A percentile compares a stretch with the other conserved stretches of the same genome.
These are phyloP conservation scores for Aporophyla nigra DNA, from an alignment of 2,888 invertebrate species.

Conservation along the genomic window DNA sequence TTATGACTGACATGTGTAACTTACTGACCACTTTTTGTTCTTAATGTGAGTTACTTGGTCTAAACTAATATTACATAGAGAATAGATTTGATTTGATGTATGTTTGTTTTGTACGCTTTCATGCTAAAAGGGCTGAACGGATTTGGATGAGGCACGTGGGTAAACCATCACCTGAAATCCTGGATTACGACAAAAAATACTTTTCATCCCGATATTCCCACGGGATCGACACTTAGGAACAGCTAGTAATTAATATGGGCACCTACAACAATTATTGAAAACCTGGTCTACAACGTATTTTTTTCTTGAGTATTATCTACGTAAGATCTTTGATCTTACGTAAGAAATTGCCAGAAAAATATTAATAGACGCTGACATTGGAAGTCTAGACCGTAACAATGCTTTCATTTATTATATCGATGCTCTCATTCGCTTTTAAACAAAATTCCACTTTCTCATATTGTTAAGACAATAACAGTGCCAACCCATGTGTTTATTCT, in stretches of 20 bases:
- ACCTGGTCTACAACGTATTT: no score
- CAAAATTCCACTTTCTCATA: background rate
- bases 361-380: constrained; percentile 10
- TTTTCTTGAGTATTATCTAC: no score
- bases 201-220: no score
- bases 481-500: constrained; percentile 21
- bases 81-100: no score
- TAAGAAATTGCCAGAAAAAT: background rate
- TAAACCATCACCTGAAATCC: no score
- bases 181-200: no score
- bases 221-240: no score
- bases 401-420: background rate
- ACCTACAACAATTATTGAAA: background rate
- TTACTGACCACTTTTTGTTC: background rate
- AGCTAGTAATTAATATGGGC: no score
- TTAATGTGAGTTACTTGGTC: background rate
- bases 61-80: background rate
- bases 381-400: constrained; percentile 3
- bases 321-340: no score
- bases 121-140: no score
- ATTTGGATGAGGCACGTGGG: no score
- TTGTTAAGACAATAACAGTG: constrained; percentile 9
- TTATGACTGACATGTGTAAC: background rate
- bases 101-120: no score
- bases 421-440: background rate